These are phyloP conservation scores for Nettapus auritus DNA, from an alignment of 2,113 vertebrate species.

Conservation along the genomic window DNA sequence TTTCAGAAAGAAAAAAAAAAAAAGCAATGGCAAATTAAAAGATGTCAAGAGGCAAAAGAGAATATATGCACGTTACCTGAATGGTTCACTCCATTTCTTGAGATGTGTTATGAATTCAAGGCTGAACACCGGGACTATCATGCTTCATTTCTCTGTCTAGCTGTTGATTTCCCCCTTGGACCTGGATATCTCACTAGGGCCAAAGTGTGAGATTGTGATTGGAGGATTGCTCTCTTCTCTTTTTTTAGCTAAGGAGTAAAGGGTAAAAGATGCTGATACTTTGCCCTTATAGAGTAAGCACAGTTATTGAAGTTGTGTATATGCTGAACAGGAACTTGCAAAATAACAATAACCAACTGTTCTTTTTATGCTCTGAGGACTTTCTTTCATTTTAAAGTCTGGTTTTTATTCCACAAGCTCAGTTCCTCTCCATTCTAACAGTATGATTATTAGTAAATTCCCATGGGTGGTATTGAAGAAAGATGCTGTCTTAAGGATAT, in stretches of 20 bases:
- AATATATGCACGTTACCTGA: background rate
- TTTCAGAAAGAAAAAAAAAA: background rate
- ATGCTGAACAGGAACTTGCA: background rate
- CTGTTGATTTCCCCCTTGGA: background rate
- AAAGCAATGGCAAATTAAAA: background rate
- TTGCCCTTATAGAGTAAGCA: background rate
- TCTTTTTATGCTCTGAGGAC: background rate
- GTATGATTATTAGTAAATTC: slow-evolving; percentile 44
- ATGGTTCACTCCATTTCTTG: background rate
- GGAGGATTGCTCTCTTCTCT: background rate
- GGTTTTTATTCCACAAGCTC: background rate
- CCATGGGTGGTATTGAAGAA: background rate
- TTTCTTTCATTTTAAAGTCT: background rate
- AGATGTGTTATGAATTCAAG: background rate
- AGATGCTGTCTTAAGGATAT: slow-evolving; percentile 11
- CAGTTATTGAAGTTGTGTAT: background rate
- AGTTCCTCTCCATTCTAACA: background rate
- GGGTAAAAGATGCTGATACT: background rate
- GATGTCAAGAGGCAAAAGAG: background rate
- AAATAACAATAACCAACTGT: background rate
- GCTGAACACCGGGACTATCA: background rate
- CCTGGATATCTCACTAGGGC: background rate
- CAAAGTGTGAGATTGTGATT: background rate
- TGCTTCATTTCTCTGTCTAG: background rate
- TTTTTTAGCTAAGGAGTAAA: background rate